Evolutionary conservation across 2,113 vertebrate species (phyloP).

Genomic region (Eulemur macaco): DNA sequence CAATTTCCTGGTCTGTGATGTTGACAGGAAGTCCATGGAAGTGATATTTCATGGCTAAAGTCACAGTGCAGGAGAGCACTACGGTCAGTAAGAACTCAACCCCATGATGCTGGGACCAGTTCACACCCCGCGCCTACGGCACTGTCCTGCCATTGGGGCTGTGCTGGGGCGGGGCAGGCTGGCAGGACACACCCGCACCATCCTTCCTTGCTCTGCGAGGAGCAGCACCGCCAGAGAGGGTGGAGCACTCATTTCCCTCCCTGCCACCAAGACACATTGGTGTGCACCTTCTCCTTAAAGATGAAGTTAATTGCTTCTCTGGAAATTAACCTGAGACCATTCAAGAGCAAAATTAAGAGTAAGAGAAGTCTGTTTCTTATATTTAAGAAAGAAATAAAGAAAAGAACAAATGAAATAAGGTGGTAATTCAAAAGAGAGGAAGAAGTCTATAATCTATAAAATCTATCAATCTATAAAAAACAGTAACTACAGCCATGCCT

Average conservation of each 20-base stretch:
- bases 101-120: neutral
- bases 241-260: neutral
- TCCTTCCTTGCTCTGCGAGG: neutral
- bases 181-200: rapidly evolving
- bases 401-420: neutral
- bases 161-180: neutral
- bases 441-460: neutral
- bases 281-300: neutral
- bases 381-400: neutral
- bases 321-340: neutral
- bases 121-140: neutral
- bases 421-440: neutral
- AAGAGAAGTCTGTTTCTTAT: neutral
- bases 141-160: rapidly evolving
- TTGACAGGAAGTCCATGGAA: neutral
- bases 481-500: rapidly evolving
- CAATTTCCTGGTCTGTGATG: conserved; percentile 49
- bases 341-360: neutral
- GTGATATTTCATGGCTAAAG: conserved; percentile 21
- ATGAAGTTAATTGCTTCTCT: neutral
- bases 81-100: neutral
- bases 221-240: neutral
- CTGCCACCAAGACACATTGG: too few species aligned
- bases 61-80: neutral
- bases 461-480: neutral